Evolutionary conservation across 2,113 vertebrate genomes (phyloP).

Genomic region (Prochilodus magdalenae): DNA sequence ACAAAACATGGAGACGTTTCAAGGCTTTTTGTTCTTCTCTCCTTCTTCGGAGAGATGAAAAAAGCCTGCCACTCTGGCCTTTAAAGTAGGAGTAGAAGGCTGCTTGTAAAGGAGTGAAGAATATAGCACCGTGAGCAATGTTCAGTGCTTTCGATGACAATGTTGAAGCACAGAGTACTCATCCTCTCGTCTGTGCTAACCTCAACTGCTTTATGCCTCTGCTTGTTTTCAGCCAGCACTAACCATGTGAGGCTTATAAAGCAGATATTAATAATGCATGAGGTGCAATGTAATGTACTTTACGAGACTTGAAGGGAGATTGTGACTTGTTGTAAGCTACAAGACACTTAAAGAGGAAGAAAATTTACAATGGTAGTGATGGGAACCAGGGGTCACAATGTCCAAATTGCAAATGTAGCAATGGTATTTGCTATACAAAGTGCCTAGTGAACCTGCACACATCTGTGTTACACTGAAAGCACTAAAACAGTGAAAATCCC

Average conservation of each 20-base stretch:
- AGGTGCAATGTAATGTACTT: background rate
- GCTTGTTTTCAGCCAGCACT: background rate
- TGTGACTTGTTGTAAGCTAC: background rate
- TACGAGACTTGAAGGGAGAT: background rate
- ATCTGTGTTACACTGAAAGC: no score
- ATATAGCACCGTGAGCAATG: background rate
- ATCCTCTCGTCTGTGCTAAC: background rate
- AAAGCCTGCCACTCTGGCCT: background rate
- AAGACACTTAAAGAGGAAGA: background rate
- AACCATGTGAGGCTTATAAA: background rate
- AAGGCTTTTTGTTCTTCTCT: constrained; percentile 22
- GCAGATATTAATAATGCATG: background rate
- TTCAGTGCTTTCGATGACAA: background rate
- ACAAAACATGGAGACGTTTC: constrained; percentile 18
- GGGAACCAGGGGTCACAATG: no score
- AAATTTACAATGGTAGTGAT: no score
- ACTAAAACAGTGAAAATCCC: no score
- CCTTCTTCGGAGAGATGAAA: constrained; percentile 2
- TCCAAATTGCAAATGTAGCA: no score
- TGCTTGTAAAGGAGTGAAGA: constrained; percentile 1
- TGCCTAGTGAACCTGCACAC: no score
- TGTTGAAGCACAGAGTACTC: background rate
- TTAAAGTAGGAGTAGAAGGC: constrained; percentile 3
- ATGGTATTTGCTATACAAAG: no score
- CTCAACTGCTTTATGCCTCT: background rate